Conservation (phyloP, 1,140 invertebrate species). For the Sitobion miscanthi region DNA sequence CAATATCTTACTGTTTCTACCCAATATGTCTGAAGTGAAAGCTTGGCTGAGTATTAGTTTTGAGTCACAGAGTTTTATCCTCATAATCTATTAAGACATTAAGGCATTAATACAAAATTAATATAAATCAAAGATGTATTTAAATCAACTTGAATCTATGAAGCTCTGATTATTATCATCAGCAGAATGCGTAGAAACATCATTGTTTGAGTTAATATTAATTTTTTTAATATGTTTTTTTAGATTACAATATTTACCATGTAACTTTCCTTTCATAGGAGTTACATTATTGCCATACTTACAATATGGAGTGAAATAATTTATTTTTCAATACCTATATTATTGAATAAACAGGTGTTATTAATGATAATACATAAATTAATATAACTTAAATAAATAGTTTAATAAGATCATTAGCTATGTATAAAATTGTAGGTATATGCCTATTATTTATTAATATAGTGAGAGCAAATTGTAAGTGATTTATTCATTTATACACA, state of each 20-base stretch:
- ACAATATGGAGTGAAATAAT: not conserved
- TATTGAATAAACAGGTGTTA: not conserved
- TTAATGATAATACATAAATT: not conserved
- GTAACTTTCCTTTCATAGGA: not conserved
- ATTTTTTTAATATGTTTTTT: not conserved
- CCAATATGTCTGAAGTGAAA: not conserved
- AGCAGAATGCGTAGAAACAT: not conserved
- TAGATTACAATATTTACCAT: not conserved
- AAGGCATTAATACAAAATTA: not conserved
- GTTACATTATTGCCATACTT: slow-evolving; percentile 10
- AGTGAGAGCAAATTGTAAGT: no score
- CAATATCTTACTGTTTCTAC: not conserved
- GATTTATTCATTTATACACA: no score
- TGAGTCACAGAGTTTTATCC: not conserved
- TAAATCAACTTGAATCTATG: slow-evolving; percentile 1
- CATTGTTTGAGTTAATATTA: not conserved
- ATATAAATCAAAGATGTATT: not conserved
- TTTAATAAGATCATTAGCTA: no score
- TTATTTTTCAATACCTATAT: not conserved
- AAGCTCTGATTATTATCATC: not conserved
- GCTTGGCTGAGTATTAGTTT: not conserved
- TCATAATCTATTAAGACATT: not conserved
- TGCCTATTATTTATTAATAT: no score
- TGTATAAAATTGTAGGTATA: no score
- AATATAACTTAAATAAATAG: not conserved